Evolutionary conservation across 2,888 invertebrate species (phyloP).

Genomic region (Trachelus troglodyta): DNA sequence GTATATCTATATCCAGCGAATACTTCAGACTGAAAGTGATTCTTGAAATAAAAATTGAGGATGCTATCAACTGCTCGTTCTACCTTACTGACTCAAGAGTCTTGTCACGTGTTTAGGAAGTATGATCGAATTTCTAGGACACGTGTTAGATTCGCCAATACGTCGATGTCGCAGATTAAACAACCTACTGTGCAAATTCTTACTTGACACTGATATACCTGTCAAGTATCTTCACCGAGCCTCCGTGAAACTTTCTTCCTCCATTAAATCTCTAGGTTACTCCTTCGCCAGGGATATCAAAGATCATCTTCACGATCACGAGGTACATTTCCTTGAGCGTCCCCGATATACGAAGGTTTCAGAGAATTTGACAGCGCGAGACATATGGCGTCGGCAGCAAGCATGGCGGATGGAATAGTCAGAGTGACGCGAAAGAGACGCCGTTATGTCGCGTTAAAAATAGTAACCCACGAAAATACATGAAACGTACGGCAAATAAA

Average conservation of each 20-base stretch:
- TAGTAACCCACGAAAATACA: not conserved
- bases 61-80: not conserved
- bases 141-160: not conserved
- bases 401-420: not conserved
- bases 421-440: not conserved
- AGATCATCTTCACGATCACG: not conserved
- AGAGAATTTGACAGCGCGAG: not conserved
- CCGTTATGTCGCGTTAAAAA: not conserved
- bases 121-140: not conserved
- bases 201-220: not conserved
- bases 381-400: not conserved
- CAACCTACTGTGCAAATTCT: not conserved
- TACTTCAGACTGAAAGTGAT: not conserved
- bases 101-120: not conserved
- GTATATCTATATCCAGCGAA: not conserved
- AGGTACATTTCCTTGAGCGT: not conserved
- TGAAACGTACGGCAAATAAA: not conserved
- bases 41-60: not conserved
- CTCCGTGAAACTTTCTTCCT: not conserved
- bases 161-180: not conserved
- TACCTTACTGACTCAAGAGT: not conserved
- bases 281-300: not conserved
- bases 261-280: not conserved
- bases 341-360: not conserved
- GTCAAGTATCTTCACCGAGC: not conserved